Evolutionary conservation across 2,888 invertebrate species (phyloP).

Genomic region (Venustoraphidia nigricollis): DNA sequence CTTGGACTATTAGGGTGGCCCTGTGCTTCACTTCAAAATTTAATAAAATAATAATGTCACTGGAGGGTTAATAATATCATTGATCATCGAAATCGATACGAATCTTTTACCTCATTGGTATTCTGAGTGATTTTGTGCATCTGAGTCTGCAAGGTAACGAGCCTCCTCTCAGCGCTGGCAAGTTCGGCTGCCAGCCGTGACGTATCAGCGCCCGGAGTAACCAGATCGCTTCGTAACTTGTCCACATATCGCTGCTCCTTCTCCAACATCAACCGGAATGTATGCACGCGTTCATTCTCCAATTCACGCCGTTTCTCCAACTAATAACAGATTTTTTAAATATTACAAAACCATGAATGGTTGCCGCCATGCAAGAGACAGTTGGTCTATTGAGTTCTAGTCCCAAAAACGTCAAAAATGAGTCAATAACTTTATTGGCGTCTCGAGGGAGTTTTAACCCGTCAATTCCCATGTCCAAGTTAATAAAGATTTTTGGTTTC

Average conservation of each 20-base stretch:
- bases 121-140: conserved; percentile 22
- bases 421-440: too few species aligned
- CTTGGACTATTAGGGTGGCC: too few species aligned
- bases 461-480: too few species aligned
- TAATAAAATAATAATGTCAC: too few species aligned
- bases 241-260: conserved; percentile 72
- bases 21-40: too few species aligned
- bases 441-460: too few species aligned
- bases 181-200: conserved; percentile 33
- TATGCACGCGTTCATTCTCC: conserved; percentile 68
- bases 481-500: too few species aligned
- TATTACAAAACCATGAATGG: too few species aligned
- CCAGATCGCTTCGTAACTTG: conserved; percentile 53
- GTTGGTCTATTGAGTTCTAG: too few species aligned
- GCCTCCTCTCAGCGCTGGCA: conserved; percentile 40
- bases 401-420: too few species aligned
- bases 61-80: too few species aligned
- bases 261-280: conserved; percentile 79
- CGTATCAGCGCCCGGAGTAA: conserved; percentile 27
- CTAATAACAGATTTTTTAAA: conserved; percentile 32
- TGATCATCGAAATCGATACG: not conserved
- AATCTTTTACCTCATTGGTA: conserved; percentile 21
- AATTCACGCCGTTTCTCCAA: conserved; percentile 72
- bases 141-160: conserved; percentile 42
- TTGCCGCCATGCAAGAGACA: too few species aligned